Base-by-base conservation (phyloP, 2,113 vertebrate genomes). In the Hipposideros armiger region DNA sequence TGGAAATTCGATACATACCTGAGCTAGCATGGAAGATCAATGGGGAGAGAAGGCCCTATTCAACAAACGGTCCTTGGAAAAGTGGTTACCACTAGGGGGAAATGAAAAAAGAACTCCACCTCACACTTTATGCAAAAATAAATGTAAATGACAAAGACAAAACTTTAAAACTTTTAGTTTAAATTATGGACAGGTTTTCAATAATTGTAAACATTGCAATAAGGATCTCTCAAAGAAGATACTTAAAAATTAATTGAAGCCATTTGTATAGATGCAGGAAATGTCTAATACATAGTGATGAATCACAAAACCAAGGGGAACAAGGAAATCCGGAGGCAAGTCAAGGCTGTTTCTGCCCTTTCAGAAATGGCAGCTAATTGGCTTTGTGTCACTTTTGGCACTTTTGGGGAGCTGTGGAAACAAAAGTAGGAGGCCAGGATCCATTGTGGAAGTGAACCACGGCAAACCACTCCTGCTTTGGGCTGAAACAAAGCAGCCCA, bases 401-500 rank as follows among this genome's bases (percentile, higher is more conserved):
- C 26, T 64, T 8, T 67, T 82, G 58, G 70, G 4, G 16, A 32
- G 52, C 62, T 76, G 81, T 14, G 22, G 73, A 91, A 78, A 91
- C 50, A 87, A 64, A 86, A 73, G 45, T 72, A 78, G 70, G 76
- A 78, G 66, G 66, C 90, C 40, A 45, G 84, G 50, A 73, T 62
- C 52, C 83, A 30, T 47, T 22, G 30, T 52, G 72, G 70, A 70
- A 84, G 58, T 74, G 77, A 50, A 13, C 66, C 58, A 15, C 5
- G 10, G 32, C 28, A 56, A 62, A 30, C 73, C 88, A 92, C 93
- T 93, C 87, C 83, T 93, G 91, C 83, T 84, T 73, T 52, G 36
- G 52, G 28, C 28, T 67, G 72, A 69, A 72, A 85, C 67, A 76
- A 88, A 84, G 84, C 36, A 36, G 36, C 36, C 36, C 36, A 58